Base-by-base conservation (phyloP, 1,140 invertebrate genomes). In the Homalodisca vitripennis region DNA sequence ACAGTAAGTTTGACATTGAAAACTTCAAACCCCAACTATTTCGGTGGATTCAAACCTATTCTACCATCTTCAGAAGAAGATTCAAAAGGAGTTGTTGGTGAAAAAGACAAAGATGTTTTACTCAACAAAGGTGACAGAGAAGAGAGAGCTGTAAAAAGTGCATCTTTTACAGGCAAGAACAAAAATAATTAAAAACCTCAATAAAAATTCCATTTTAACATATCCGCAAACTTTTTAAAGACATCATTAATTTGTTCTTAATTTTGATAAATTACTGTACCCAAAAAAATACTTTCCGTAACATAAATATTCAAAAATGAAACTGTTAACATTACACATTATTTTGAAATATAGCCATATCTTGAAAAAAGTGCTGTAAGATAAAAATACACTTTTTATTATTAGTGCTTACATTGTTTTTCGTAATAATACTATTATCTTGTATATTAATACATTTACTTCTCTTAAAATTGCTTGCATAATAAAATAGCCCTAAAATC, bases 41-140 rank as follows among this genome's bases (percentile, higher is more conserved):
- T 87, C 69, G 86, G 87, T 1, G 88, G 88, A 0, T 90, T 89
- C 70, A 85, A 87, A 70, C 88, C 88, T 0, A 87, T 89, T 57
- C 24, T 72, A 22, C 71, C 74, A 20, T 66, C 68, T 14, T 10
- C 22, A 34, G 48, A 65, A n/a, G 72, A 73, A 26, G 53, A 62
- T 48, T 31, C 67, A 69, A 27, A 32, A 41, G 32, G 53, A 68
- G 51, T 17, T 30, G 34, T 22, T 17, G 55, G 66, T 24, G 26
- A 6, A 10, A 41, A 46, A 47, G 41, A 66, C 41, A 66, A 66
- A 27, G 32, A 66, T 66, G 63, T 26, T 3, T 46, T 66, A 22
- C 20, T 46, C n/a, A 66, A 47, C 22, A 66, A 46, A 14, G 63
- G 63, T 14, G 63, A 66, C 26, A 66, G 63, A 46, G 32, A 66